These are phyloP conservation scores for Stenopsyche tienmushanensis DNA, from an alignment of 1,140 invertebrate species.

Conservation along the genomic window DNA sequence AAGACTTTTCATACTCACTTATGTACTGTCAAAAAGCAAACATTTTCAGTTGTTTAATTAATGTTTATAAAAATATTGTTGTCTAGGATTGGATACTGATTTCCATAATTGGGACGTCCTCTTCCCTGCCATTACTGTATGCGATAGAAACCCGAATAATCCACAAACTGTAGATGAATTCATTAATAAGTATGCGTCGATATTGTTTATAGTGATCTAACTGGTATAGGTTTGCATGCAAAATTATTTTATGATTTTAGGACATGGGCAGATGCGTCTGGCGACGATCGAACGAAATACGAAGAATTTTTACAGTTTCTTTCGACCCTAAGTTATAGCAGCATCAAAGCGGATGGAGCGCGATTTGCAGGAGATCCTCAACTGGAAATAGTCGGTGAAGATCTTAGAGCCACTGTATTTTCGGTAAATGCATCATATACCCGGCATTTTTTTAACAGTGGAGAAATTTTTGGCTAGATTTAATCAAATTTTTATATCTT, in stretches of 20 bases:
- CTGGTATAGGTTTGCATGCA: background rate
- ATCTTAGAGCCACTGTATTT: constrained; percentile 51
- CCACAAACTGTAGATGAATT: constrained; percentile 51
- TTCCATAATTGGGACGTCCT: constrained; percentile 74
- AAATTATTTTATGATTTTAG: constrained; percentile 4
- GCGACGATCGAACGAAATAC: constrained; percentile 26
- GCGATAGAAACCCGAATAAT: constrained; percentile 57
- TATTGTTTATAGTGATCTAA: background rate
- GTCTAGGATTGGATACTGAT: constrained; percentile 67
- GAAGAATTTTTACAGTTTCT: constrained; percentile 50
- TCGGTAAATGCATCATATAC: constrained; percentile 43
- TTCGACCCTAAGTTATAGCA: constrained; percentile 48
- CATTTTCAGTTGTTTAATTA: too few relatives aligned
- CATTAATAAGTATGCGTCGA: constrained; percentile 47
- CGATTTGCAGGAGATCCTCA: constrained; percentile 44
- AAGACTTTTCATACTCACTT: background rate
- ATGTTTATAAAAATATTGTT: constrained; percentile 15
- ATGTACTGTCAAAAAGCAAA: background rate
- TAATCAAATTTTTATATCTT: constrained; percentile 14
- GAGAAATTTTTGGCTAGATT: constrained; percentile 1
- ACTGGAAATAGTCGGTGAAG: constrained; percentile 40
- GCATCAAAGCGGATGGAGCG: constrained; percentile 44
- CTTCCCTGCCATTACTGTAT: constrained; percentile 68
- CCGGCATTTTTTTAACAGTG: too few relatives aligned
- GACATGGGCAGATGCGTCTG: constrained; percentile 35